Evolutionary conservation across 2,113 vertebrate genomes (phyloP).

Genomic region (Ptychochromis oligacanthus): DNA sequence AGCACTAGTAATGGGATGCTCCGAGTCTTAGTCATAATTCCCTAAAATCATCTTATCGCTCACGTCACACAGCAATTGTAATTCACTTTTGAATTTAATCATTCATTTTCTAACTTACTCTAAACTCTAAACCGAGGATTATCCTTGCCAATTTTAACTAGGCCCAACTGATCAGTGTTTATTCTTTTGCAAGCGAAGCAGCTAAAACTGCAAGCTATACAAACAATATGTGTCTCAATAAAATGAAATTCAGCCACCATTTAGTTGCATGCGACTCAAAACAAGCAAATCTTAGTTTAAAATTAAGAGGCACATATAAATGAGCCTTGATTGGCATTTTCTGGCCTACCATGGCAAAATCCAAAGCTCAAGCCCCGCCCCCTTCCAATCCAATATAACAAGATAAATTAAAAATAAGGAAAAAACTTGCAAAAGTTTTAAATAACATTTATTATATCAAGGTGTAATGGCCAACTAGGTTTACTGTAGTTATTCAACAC

Average conservation of each 20-base stretch:
- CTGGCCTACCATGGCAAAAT: neutral
- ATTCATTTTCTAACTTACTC: neutral
- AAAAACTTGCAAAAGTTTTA: neutral
- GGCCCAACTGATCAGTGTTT: neutral
- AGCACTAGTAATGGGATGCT: neutral
- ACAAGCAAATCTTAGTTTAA: neutral
- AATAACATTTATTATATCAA: conserved; percentile 4
- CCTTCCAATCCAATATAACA: neutral
- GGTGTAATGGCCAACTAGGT: neutral
- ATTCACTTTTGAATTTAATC: neutral
- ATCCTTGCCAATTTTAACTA: neutral
- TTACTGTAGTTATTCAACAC: conserved; percentile 44
- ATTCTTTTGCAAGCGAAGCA: neutral
- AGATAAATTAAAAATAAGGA: neutral
- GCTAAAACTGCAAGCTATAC: neutral
- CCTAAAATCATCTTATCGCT: neutral
- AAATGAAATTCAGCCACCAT: neutral
- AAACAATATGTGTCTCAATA: neutral
- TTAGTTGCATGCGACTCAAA: neutral
- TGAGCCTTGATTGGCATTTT: neutral
- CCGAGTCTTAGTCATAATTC: neutral
- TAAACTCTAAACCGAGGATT: neutral
- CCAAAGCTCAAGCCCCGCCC: neutral
- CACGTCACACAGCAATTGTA: neutral
- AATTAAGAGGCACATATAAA: neutral